Conservation (phyloP, 2,888 invertebrate genomes). For the Idaea straminata region DNA sequence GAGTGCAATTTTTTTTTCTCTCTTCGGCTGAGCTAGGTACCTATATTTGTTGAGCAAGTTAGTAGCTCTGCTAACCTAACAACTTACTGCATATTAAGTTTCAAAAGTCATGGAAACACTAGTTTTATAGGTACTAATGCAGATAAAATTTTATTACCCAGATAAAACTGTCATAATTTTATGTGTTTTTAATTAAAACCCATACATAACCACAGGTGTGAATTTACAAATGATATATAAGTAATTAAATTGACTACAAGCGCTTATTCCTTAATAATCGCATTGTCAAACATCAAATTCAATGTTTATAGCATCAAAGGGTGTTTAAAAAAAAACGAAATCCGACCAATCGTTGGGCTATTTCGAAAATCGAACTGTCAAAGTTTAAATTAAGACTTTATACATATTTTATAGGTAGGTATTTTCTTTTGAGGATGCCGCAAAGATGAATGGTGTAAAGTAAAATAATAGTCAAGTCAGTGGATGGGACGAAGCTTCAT, state of each 20-base stretch:
- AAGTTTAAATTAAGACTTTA: constrained; percentile 69
- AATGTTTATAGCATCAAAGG: constrained; percentile 38
- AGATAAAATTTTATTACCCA: neutral
- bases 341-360: constrained; percentile 49
- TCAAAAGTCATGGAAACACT: neutral
- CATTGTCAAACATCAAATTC: constrained; percentile 40
- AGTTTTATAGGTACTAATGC: neutral
- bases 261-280: constrained; percentile 35
- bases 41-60: too few species aligned
- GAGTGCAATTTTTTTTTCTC: too few species aligned
- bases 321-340: constrained; percentile 39
- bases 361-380: constrained; percentile 71
- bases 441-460: constrained; percentile 56
- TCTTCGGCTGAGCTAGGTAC: too few species aligned
- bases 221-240: constrained; percentile 24
- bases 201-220: constrained; percentile 35
- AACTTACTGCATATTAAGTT: too few species aligned
- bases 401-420: constrained; percentile 44
- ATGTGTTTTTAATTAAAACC: constrained; percentile 21
- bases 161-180: constrained; percentile 23
- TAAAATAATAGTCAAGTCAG: constrained; percentile 61
- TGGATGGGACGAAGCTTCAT: constrained; percentile 64
- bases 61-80: too few species aligned
- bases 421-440: constrained; percentile 69
- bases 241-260: constrained; percentile 37